These are phyloP conservation scores for Holocentrus rufus DNA, from an alignment of 2,797 vertebrate genomes.

Conservation along the genomic window DNA sequence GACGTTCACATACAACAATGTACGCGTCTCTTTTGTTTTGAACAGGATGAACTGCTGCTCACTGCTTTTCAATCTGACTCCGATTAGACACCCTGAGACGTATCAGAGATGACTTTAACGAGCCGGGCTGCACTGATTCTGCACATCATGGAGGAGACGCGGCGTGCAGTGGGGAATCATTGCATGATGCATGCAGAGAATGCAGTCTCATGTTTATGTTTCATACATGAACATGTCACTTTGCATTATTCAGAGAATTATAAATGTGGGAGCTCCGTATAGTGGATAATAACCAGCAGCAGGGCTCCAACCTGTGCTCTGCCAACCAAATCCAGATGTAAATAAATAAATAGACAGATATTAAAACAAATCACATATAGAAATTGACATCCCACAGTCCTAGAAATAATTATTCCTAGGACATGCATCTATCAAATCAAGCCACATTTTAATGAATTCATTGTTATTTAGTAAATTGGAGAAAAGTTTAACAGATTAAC, in stretches of 20 bases:
- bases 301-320: background rate
- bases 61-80: background rate
- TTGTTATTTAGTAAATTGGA: background rate
- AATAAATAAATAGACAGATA: too few relatives aligned
- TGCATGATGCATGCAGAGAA: constrained; percentile 32
- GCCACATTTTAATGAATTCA: background rate
- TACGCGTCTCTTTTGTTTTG: too few relatives aligned
- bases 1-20: background rate
- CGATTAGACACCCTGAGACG: background rate
- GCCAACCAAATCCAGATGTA: background rate
- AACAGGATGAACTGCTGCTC: background rate
- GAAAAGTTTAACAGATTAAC: background rate
- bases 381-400: too few relatives aligned
- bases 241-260: constrained; percentile 23
- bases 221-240: constrained; percentile 13
- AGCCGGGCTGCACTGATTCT: background rate
- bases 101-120: background rate
- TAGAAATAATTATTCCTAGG: too few relatives aligned
- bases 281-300: background rate
- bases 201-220: constrained; percentile 24
- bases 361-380: too few relatives aligned
- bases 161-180: constrained; percentile 9
- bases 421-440: too few relatives aligned
- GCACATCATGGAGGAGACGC: constrained; percentile 19
- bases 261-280: background rate